These are phyloP conservation scores for Dolichotis patagonum DNA, from an alignment of 2,113 vertebrate genomes.

Conservation along the genomic window DNA sequence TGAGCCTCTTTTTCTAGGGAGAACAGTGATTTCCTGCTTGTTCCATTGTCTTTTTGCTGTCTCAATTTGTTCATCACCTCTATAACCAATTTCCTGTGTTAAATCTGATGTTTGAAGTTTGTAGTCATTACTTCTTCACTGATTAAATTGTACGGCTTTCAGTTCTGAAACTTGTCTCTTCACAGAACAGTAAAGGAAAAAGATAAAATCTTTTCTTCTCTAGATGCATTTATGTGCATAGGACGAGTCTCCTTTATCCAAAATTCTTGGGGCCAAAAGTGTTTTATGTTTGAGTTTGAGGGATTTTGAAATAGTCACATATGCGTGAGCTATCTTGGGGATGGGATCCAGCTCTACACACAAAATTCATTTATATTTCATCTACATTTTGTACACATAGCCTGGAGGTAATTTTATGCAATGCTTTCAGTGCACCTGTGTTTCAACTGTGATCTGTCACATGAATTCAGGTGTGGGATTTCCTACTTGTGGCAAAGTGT, in stretches of 20 bases:
- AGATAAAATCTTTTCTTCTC: not conserved
- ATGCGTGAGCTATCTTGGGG: not conserved
- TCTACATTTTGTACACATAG: not conserved
- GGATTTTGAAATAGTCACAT: not conserved
- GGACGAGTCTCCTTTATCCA: not conserved
- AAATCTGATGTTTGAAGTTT: not conserved
- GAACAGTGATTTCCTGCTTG: not conserved
- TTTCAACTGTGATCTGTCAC: slow-evolving; percentile 17
- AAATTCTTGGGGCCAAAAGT: not conserved
- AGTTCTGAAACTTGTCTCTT: not conserved
- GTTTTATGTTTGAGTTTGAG: not conserved
- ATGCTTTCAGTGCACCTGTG: slow-evolving; percentile 25
- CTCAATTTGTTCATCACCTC: not conserved
- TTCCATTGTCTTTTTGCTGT: not conserved
- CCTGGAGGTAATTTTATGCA: not conserved
- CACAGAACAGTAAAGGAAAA: not conserved
- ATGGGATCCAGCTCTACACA: not conserved
- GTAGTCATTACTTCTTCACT: not conserved
- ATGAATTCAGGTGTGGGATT: not conserved
- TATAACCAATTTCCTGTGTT: not conserved
- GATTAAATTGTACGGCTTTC: not conserved
- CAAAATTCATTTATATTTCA: slow-evolving; percentile 21
- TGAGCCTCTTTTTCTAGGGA: not conserved
- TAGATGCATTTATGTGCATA: not conserved
- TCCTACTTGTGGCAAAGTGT: not conserved